Base-by-base conservation (phyloP, 2,888 invertebrate genomes). In the Cabera pusaria region DNA sequence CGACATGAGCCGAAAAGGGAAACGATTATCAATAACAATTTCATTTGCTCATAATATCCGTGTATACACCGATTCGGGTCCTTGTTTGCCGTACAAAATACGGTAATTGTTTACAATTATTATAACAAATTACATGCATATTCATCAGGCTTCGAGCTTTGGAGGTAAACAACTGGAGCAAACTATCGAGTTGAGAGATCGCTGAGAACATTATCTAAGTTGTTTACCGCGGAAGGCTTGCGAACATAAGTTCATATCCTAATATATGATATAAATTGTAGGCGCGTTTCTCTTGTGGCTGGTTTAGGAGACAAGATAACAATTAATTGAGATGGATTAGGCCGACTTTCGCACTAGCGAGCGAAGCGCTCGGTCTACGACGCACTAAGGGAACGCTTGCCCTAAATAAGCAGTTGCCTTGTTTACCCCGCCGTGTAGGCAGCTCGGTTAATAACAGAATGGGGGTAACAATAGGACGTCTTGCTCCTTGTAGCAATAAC, bases 311-410 rank as follows among this genome's bases (percentile, higher is more conserved):
- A 14, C 38, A 47, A 55, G 58, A 63, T 54, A 61, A 65, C 64
- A 66, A 71, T 72, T 71, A 74, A 74, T 73, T 68, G 69, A 69
- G 72, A 76, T 74, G 68, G 71, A 75, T 72, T 63, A 63, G 56
- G 6, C 56, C 49, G 51, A 59, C 60, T 55, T 68, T 68, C 68
- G 25, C 16, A 41, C 25, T 25, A 16, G 17, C n/a, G 32, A 29
- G 17, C 34, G 24, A 18, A 18, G 21, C 22, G 9, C 32, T 36
- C 31, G 16, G 37, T 46, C 44, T 35, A 24, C 28, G 31, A 31
- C 42, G 42, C 41, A 45, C 44, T 43, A 44, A 41, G 34, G 43
- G 31, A 38, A 40, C 28, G 22, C 42, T 44, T 49, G 52, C 57
- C 56, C 59, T 58, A 59, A 60, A 60, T 64, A 69, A 63, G 62